These are phyloP conservation scores for Drosophila meridiana DNA, from an alignment of 2,888 invertebrate genomes.

Conservation along the genomic window DNA sequence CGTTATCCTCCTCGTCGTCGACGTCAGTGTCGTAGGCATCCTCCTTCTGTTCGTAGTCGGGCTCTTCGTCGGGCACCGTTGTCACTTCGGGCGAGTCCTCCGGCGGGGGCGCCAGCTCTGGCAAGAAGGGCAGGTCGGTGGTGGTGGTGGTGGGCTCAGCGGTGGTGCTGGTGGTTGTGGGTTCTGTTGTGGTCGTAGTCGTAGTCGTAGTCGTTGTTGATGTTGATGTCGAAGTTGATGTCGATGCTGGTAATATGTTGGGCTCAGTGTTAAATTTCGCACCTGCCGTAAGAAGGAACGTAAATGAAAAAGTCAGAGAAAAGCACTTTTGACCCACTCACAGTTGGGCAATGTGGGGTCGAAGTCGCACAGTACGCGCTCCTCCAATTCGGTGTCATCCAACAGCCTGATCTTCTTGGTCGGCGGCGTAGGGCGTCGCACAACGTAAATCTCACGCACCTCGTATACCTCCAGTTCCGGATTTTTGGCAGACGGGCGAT, in stretches of 20 bases:
- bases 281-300: slow-evolving; percentile 5
- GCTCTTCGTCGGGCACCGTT: not conserved
- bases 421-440: slow-evolving; percentile 38
- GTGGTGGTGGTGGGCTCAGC: not conserved
- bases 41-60: not conserved
- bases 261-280: not conserved
- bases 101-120: not conserved
- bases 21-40: not conserved
- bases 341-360: slow-evolving; percentile 63
- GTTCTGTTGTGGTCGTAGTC: slow-evolving; percentile 12
- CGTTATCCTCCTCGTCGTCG: slow-evolving; percentile 4
- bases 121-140: slow-evolving; percentile 14
- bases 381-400: slow-evolving; percentile 63
- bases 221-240: not conserved
- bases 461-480: slow-evolving; percentile 61
- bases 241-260: not conserved
- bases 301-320: not conserved
- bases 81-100: not conserved
- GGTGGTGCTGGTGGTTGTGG: slow-evolving; percentile 4
- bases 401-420: slow-evolving; percentile 30
- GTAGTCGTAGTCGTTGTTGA: not conserved
- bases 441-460: slow-evolving; percentile 62
- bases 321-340: slow-evolving; percentile 41
- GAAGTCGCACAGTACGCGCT: slow-evolving; percentile 73
- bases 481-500: slow-evolving; percentile 40